A percentile compares a stretch with the other conserved stretches of the same genome.
Evolutionary conservation across 1,140 invertebrate species (phyloP).

Genomic region (Hyphantria cunea): DNA sequence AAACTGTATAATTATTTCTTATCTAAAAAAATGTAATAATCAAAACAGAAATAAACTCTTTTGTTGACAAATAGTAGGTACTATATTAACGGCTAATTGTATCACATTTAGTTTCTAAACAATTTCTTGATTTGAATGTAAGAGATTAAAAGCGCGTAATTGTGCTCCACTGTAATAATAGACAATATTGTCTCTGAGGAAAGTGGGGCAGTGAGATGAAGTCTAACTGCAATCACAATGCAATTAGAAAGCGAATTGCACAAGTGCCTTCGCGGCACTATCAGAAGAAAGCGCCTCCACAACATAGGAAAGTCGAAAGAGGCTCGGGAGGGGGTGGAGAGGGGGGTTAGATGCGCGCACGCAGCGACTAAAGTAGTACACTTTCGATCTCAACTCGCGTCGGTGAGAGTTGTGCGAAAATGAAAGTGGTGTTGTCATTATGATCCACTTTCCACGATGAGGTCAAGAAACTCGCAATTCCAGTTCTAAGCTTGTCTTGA

Average conservation of each 20-base stretch:
- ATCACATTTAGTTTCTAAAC: conserved; percentile 14
- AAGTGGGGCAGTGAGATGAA: conserved; percentile 58
- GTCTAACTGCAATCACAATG: conserved; percentile 70
- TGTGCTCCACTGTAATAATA: conserved; percentile 21
- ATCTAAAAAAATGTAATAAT: too few species aligned
- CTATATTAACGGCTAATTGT: too few species aligned
- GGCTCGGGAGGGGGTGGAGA: conserved; percentile 33
- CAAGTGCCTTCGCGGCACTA: conserved; percentile 55
- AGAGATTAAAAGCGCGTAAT: conserved; percentile 12
- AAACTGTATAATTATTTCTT: too few species aligned
- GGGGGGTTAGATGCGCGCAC: conserved; percentile 64
- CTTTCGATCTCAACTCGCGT: conserved; percentile 76
- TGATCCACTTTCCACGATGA: conserved; percentile 75
- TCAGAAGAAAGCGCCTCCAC: conserved; percentile 72
- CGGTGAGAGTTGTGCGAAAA: conserved; percentile 79
- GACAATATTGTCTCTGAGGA: conserved; percentile 34
- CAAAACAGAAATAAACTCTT: too few species aligned
- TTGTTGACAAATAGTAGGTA: too few species aligned
- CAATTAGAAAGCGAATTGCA: conserved; percentile 78
- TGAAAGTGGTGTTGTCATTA: conserved; percentile 78
- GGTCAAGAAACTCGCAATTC: conserved; percentile 65
- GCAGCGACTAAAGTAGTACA: conserved; percentile 76
- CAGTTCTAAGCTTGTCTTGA: conserved; percentile 42
- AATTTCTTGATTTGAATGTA: conserved; percentile 21
- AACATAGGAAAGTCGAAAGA: conserved; percentile 64